Evolutionary conservation across 2,113 vertebrate genomes (phyloP).

Genomic region (Orycteropus afer): DNA sequence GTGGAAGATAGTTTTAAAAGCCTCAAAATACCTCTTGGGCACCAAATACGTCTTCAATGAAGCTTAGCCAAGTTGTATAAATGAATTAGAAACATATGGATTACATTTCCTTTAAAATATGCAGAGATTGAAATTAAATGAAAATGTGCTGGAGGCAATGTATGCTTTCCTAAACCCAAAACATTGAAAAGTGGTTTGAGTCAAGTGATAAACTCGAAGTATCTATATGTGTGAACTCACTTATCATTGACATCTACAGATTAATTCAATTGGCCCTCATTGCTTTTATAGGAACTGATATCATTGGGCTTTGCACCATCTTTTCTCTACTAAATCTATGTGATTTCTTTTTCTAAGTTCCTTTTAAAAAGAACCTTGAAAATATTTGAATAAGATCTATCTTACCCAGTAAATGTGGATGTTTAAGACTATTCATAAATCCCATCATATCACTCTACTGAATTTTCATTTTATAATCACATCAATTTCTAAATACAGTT

Average conservation of each 20-base stretch:
- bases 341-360: neutral
- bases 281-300: neutral
- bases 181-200: neutral
- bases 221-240: neutral
- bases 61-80: neutral
- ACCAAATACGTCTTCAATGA: constrained; percentile 10
- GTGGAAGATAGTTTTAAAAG: neutral
- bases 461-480: constrained; percentile 45
- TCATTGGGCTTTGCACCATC: neutral
- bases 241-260: neutral
- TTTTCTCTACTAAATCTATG: constrained; percentile 1
- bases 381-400: neutral
- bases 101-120: constrained; percentile 52
- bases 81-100: constrained; percentile 40
- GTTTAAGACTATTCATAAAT: neutral
- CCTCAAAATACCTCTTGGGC: neutral
- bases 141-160: neutral
- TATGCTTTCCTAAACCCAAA: neutral
- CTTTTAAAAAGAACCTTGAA: constrained; percentile 35
- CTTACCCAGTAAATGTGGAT: neutral
- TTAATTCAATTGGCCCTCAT: neutral
- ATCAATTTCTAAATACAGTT: constrained; percentile 10
- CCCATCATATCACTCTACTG: neutral
- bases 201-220: neutral
- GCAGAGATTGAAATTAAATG: constrained; percentile 41